phyloP scores from a whole-genome alignment of 2,888 invertebrate genomes.

The Clusia tigrina region DNA sequence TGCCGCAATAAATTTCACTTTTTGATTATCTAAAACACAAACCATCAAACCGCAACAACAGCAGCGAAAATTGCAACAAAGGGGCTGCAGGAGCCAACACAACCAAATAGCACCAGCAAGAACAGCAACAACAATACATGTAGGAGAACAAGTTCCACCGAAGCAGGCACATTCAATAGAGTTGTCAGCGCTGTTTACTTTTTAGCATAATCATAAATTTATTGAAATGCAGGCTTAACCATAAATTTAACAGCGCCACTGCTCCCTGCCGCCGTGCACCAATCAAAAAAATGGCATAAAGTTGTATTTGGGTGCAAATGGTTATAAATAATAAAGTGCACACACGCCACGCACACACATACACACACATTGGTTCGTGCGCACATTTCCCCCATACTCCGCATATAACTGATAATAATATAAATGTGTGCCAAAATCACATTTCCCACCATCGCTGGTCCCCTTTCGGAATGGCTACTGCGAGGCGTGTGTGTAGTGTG shows the following conservation, averaged over 20 bases:
- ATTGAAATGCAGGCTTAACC: conserved; percentile 48
- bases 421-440: too few species aligned
- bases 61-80: background rate
- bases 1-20: conserved; percentile 32
- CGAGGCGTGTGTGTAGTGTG: too few species aligned
- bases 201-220: conserved; percentile 56
- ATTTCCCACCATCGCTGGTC: too few species aligned
- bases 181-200: conserved; percentile 28
- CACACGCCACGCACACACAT: background rate
- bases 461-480: too few species aligned
- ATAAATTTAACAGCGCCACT: conserved; percentile 28
- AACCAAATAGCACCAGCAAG: conserved; percentile 20
- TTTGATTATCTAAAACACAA: conserved; percentile 7
- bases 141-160: background rate
- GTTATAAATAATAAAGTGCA: conserved; percentile 8
- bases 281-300: too few species aligned
- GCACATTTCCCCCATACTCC: background rate
- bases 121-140: conserved; percentile 11
- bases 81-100: conserved; percentile 9
- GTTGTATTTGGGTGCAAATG: background rate
- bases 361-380: background rate
- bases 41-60: background rate
- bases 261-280: background rate
- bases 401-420: too few species aligned
- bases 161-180: conserved; percentile 30